Evolutionary conservation across 2,797 vertebrate genomes (phyloP), one percentile per base, ranked within the genome.

Genomic region (Cryptoprocta ferox): DNA sequence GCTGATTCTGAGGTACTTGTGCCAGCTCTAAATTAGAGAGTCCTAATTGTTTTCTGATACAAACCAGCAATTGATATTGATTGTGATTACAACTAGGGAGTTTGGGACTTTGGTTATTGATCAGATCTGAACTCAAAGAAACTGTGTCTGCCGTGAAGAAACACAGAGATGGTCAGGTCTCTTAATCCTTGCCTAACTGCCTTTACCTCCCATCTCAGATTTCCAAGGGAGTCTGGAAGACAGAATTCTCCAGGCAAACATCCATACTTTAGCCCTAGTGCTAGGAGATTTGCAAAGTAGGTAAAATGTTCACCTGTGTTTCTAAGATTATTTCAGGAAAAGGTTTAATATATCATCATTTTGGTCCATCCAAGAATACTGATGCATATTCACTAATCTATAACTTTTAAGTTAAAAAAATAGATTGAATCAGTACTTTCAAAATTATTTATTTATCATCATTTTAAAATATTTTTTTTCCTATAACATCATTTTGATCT

Each of bases 371-470:
- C 1, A 71, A 70, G 65, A 50, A 63, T 12, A 65, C 26, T 65
- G 59, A 80, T 76, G 13, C 3, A n/a, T 68, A 45, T 73, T 92
- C 37, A 92, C 5, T 92, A 88, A 96, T 81, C 59, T 81, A 1
- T 80, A 66, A 71, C 14, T 76, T 87, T 94, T 66, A 94, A 94
- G 42, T 66, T 76, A 59, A 93, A 95, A 79, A 95, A 86, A 42
- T 79, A 82, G 16, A 93, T 56, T 66, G 19, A 48, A 48, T 82
- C 19, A 35, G 30, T 81, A 61, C 66, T 92, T 95, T 95, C 11
- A 79, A 93, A 89, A 42, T 85, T 30, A 66, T 93, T n/a, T 65
- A 35, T 59, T 68, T 84, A 63, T 81, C 39, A 68, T 53, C 24
- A 89, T 79, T 96, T 95, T 32, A 18, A 16, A 94, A 86, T 45